Conservation (phyloP, 2,113 vertebrate species). For the Tonatia bakeri region DNA sequence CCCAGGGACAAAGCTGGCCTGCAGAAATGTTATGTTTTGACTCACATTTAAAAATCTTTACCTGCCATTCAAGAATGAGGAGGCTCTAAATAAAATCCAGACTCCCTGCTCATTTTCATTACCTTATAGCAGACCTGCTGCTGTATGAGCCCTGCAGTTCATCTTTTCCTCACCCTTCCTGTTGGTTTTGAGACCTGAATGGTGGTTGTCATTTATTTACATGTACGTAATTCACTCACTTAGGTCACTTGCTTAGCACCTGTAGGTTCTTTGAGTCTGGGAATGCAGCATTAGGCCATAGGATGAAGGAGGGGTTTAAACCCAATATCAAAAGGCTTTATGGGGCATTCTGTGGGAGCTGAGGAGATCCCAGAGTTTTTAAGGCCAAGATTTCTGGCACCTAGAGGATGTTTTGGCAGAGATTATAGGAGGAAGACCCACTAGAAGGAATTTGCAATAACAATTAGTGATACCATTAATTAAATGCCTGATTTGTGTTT, state of each 20-base stretch:
- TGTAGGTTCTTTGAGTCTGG: background rate
- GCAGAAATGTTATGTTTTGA: background rate
- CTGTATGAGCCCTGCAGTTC: background rate
- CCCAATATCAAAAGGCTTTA: background rate
- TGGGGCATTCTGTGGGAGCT: background rate
- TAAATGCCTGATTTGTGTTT: background rate
- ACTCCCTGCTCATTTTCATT: background rate
- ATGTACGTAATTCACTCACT: background rate
- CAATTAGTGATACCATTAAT: background rate
- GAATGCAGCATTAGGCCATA: background rate
- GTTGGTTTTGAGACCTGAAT: background rate
- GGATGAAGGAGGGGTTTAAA: background rate
- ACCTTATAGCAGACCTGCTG: background rate
- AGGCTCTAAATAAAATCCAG: background rate
- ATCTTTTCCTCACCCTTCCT: background rate
- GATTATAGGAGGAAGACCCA: background rate
- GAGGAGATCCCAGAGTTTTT: background rate
- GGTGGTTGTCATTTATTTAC: background rate
- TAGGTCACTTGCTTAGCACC: background rate
- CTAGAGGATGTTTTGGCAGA: background rate
- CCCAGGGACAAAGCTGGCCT: background rate
- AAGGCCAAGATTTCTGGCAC: background rate
- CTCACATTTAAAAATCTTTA: background rate
- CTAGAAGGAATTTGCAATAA: background rate
- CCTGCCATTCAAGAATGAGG: background rate